Evolutionary conservation across 2,888 invertebrate species (phyloP), one percentile per base, ranked within the genome.

Genomic region (Imbricaverruca yamaguchii): DNA sequence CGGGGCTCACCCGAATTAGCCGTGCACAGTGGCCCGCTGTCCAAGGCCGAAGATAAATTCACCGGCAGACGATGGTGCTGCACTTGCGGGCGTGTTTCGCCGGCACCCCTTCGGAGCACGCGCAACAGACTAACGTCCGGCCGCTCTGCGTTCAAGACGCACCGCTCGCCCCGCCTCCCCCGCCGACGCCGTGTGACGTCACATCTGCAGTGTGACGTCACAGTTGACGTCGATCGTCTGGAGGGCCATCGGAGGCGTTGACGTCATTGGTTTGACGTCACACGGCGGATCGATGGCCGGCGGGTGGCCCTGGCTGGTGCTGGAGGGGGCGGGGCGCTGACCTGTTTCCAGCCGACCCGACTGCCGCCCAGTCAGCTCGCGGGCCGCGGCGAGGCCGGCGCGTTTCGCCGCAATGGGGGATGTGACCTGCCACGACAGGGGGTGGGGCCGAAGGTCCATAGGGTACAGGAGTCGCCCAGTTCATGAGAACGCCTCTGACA

Each of bases 231-330:
- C 67, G 25, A 25, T 25, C 67, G 67, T 53, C 74, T 15, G 21
- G 53, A 74, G 74, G 6, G 74, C 74, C 74, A 21, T 74, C 74
- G 13, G 15, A 18, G 69, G 15, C 39, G 2, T 53, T 74, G 74
- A 74, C 74, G 74, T 74, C 74, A 74, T 18, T 10, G 59, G 74
- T 74, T 74, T 74, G 74, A 74, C 74, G 74, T 74, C 74, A 74
- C 74, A 53, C 53, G 15, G 25, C 7, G 15, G 13, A 53, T 53
- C 53, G 74, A 39, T 74, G 65, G 65, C 10, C 39, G 69, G 69
- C 39, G 69, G 13, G 12, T 39, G 25, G 74, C 23, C 13, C 53
- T 23, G 53, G 74, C 9, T 53, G 74, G 74, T 9, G 23, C 53
- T 74, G 67, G 25, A 13, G 67, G 53, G 9, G 11, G 10, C 18